A percentile compares a stretch with the other conserved stretches of the same genome.
Evolutionary conservation across 2,797 vertebrate species (phyloP).

Genomic region (Macropodus opercularis): DNA sequence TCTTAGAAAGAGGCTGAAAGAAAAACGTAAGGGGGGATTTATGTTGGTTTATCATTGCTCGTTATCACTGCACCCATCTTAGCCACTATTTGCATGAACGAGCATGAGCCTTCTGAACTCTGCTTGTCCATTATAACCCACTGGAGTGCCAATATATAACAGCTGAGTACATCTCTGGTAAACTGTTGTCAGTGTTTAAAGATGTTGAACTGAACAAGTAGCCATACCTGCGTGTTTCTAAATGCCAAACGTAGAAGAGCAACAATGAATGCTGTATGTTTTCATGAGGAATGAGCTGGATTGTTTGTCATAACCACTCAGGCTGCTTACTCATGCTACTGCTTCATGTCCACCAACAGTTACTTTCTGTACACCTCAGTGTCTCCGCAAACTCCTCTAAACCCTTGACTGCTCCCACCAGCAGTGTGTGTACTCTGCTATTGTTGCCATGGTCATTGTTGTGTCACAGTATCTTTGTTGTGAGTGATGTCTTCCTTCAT

Average conservation of each 20-base stretch:
- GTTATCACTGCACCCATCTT: constrained; percentile 60
- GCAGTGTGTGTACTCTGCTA: constrained; percentile 54
- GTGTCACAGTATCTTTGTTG: constrained; percentile 27
- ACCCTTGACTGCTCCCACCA: constrained; percentile 51
- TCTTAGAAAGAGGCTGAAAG: constrained; percentile 98
- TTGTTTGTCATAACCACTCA: constrained; percentile 65
- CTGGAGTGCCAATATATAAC: constrained; percentile 51
- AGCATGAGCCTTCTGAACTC: constrained; percentile 81
- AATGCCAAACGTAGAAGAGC: constrained; percentile 30
- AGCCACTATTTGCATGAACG: constrained; percentile 80
- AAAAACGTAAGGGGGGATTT: constrained; percentile 93
- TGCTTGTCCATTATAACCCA: constrained; percentile 84
- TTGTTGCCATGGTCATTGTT: constrained; percentile 38
- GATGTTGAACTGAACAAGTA: constrained; percentile 18
- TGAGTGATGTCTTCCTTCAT: constrained; percentile 19
- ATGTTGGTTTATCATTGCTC: constrained; percentile 71
- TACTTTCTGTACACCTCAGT: constrained; percentile 48
- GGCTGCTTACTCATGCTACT: constrained; percentile 67
- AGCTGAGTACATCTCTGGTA: constrained; percentile 27
- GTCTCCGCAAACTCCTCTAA: constrained; percentile 44
- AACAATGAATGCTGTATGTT: constrained; percentile 59
- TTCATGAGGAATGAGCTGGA: constrained; percentile 59
- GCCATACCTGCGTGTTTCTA: constrained; percentile 34
- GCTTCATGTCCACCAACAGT: constrained; percentile 64
- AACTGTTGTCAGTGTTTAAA: constrained; percentile 12